Evolutionary conservation across 2,113 vertebrate species (phyloP).

Genomic region (Pantherophis guttatus): DNA sequence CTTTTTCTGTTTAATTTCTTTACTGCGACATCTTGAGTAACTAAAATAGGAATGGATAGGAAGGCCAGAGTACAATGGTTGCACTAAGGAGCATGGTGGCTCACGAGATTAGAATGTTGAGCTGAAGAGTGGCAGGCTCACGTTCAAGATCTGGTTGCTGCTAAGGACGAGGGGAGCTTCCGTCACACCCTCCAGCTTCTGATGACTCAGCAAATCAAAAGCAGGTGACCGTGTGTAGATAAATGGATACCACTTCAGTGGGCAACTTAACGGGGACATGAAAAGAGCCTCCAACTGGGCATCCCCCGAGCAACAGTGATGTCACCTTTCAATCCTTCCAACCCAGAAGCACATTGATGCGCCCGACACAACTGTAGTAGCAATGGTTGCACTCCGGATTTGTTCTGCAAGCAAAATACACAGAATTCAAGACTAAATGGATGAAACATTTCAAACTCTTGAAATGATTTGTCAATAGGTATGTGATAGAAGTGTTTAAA

Average conservation of each 20-base stretch:
- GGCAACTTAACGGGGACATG: not conserved
- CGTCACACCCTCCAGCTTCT: not conserved
- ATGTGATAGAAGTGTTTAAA: not conserved
- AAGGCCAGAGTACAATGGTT: not conserved
- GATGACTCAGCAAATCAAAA: not conserved
- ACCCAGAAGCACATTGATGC: not conserved
- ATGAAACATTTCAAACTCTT: not conserved
- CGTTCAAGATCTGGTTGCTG: not conserved
- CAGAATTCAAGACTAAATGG: not conserved
- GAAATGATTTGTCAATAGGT: not conserved
- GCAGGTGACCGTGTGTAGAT: too few species aligned
- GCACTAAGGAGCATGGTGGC: not conserved
- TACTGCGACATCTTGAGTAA: not conserved
- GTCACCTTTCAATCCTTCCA: not conserved
- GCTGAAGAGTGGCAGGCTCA: not conserved
- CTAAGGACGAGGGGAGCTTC: not conserved
- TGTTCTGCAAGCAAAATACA: not conserved
- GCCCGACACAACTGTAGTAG: not conserved
- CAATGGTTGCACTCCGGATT: not conserved
- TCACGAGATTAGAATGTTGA: not conserved
- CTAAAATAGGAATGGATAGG: not conserved
- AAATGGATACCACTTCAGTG: not conserved
- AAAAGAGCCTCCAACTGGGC: not conserved
- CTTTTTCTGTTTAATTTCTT: not conserved
- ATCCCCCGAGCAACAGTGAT: not conserved